Evolutionary conservation across 2,113 vertebrate species (phyloP).

Genomic region (Sinocyclocheilus anshuiensis): DNA sequence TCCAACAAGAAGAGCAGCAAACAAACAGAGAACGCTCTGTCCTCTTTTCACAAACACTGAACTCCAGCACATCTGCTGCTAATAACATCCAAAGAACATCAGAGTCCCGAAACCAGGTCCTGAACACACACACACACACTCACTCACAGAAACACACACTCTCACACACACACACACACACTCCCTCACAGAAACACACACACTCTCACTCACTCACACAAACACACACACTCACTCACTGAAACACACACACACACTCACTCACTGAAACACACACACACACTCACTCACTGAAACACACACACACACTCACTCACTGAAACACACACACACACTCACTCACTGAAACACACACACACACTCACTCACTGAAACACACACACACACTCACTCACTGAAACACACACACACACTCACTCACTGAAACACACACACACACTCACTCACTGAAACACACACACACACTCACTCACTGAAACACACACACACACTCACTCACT

Average conservation of each 20-base stretch:
- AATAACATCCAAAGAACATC: slow-evolving; percentile 35
- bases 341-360: too few species aligned
- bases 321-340: slow-evolving; percentile 22
- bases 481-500: background rate
- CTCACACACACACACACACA: too few species aligned
- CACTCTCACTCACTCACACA: background rate
- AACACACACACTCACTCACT: background rate
- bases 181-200: too few species aligned
- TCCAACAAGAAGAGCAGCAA: slow-evolving; percentile 46
- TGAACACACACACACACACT: slow-evolving; percentile 28
- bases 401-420: background rate
- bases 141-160: background rate
- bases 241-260: background rate
- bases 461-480: too few species aligned
- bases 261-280: too few species aligned
- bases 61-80: slow-evolving; percentile 54
- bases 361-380: background rate
- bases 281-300: background rate
- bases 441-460: background rate
- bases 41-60: slow-evolving; percentile 44
- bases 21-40: slow-evolving; percentile 47
- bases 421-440: slow-evolving; percentile 11
- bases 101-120: slow-evolving; percentile 37
- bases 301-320: background rate
- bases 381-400: background rate